These are phyloP conservation scores for Euglossa dilemma DNA, from an alignment of 1,140 invertebrate species.

Conservation along the genomic window DNA sequence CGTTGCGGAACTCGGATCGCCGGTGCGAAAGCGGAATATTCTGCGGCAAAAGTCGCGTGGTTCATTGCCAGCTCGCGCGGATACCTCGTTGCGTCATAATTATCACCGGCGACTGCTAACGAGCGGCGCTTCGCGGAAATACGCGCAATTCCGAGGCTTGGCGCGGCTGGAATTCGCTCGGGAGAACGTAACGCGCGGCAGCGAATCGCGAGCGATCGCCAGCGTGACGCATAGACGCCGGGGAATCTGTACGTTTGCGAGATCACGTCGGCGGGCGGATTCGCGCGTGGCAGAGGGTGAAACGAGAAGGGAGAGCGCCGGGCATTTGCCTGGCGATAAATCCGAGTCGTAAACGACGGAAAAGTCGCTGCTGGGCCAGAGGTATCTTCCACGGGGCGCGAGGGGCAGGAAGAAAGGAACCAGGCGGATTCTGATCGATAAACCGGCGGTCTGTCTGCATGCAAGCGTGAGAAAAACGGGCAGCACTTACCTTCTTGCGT, in stretches of 20 bases:
- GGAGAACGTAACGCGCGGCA: too few relatives aligned
- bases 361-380: neutral
- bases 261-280: too few relatives aligned
- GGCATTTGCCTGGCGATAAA: neutral
- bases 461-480: neutral
- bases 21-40: neutral
- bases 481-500: slow-evolving; percentile 65
- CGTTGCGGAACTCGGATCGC: too few relatives aligned
- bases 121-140: neutral
- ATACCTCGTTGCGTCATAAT: neutral
- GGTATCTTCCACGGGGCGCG: slow-evolving; percentile 22
- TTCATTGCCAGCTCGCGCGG: neutral
- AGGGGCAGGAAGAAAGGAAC: neutral
- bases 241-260: too few relatives aligned
- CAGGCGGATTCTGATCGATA: slow-evolving; percentile 4
- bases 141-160: neutral
- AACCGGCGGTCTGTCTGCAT: neutral
- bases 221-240: neutral
- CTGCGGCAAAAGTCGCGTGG: neutral
- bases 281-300: neutral
- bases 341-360: slow-evolving; percentile 9
- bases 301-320: neutral
- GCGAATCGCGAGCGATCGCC: neutral
- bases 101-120: neutral
- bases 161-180: neutral